A percentile compares a stretch with the other conserved stretches of the same genome.
Evolutionary conservation across 2,797 vertebrate genomes (phyloP).

Genomic region (Siniperca obscura): DNA sequence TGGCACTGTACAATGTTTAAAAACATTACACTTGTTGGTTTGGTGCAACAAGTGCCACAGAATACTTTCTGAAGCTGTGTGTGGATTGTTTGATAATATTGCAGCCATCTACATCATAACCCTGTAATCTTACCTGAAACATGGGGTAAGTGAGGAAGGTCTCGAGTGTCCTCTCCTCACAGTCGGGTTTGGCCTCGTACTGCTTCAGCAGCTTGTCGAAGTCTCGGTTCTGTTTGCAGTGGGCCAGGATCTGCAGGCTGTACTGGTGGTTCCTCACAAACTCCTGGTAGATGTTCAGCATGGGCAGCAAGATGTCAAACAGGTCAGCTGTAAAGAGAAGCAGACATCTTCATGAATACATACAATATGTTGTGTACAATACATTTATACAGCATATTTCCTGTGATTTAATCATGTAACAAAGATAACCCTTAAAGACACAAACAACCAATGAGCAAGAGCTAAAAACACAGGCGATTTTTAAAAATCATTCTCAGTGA

Average conservation of each 20-base stretch:
- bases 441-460: neutral
- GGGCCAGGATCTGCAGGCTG: conserved; percentile 98
- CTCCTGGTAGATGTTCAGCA: conserved; percentile 99
- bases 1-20: neutral
- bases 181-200: conserved; percentile 97
- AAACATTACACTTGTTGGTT: neutral
- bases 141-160: conserved; percentile 99
- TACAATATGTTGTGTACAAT: neutral
- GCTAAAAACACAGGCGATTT: neutral
- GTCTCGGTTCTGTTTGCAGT: conserved; percentile 99
- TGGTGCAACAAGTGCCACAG: neutral
- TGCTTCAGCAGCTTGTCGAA: conserved; percentile 98
- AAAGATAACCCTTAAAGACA: neutral
- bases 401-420: neutral
- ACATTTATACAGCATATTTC: neutral
- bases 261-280: conserved; percentile 99
- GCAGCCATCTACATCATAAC: neutral
- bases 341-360: neutral
- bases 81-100: neutral
- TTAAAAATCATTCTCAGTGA: neutral
- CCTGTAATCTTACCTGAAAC: conserved; percentile 89
- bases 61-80: neutral
- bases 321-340: conserved; percentile 88
- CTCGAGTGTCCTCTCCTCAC: conserved; percentile 96
- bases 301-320: conserved; percentile 98